Conservation (phyloP, 2,113 vertebrate species). For the Rhadina sibilatrix region DNA sequence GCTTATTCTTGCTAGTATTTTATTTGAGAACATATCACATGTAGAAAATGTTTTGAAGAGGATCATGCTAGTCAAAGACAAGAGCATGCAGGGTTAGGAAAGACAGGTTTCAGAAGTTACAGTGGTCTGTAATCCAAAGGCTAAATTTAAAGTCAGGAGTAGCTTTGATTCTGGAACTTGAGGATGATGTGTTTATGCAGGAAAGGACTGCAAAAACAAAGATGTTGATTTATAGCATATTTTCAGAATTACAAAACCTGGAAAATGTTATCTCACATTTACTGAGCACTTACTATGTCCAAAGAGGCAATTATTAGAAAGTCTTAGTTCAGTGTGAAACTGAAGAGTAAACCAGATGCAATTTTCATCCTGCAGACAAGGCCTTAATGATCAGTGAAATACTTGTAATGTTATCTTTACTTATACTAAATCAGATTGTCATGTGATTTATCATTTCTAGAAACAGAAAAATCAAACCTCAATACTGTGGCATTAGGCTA, state of each 20-base stretch:
- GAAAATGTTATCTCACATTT: neutral
- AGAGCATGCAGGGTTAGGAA: neutral
- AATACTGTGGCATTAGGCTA: neutral
- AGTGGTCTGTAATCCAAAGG: neutral
- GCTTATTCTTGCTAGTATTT: neutral
- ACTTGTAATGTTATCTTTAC: neutral
- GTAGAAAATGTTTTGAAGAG: neutral
- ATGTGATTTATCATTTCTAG: neutral
- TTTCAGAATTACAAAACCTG: neutral
- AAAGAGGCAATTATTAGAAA: neutral
- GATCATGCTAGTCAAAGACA: neutral
- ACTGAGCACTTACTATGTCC: neutral
- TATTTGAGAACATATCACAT: neutral
- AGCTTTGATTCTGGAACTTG: neutral
- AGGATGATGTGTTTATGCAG: neutral
- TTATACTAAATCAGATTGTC: neutral
- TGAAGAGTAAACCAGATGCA: neutral
- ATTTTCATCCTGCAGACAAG: neutral
- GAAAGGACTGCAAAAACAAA: neutral
- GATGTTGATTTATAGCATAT: neutral
- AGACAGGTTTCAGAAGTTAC: neutral
- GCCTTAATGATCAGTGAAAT: neutral
- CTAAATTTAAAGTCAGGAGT: neutral
- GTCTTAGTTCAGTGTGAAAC: neutral
- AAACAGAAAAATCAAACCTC: neutral